Evolutionary conservation across 2,113 vertebrate species (phyloP).

Genomic region (Guaruba guarouba): DNA sequence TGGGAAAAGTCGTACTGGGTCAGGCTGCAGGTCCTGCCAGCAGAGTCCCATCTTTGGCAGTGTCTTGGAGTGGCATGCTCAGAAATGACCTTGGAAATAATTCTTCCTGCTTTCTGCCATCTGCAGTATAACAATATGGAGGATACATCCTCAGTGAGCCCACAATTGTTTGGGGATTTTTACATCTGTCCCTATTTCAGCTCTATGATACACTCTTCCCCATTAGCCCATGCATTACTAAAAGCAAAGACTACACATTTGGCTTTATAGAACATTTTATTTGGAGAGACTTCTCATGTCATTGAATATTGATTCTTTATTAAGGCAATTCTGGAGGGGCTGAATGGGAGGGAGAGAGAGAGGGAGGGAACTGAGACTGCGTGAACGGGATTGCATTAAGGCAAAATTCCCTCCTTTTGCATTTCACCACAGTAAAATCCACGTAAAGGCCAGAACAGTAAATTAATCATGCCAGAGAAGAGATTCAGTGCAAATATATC

Average conservation of each 20-base stretch:
- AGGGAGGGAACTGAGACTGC: not conserved
- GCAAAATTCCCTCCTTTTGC: slow-evolving; percentile 54
- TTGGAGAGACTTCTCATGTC: slow-evolving; percentile 13
- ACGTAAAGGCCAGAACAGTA: not conserved
- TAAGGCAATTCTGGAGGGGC: slow-evolving; percentile 63
- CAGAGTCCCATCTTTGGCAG: not conserved
- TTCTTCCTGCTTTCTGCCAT: not conserved
- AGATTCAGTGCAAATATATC: slow-evolving; percentile 19
- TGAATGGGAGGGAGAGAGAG: not conserved
- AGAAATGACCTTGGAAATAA: not conserved
- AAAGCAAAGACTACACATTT: not conserved
- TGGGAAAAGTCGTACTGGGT: not conserved
- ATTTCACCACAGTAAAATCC: slow-evolving; percentile 31
- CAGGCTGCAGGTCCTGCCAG: not conserved
- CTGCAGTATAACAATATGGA: not conserved
- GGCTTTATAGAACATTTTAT: slow-evolving; percentile 68
- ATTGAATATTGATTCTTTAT: slow-evolving; percentile 37
- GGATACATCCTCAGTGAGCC: not conserved
- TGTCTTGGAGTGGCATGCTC: not conserved
- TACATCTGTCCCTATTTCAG: not conserved
- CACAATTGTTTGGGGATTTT: not conserved
- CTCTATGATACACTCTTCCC: not conserved
- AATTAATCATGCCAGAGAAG: slow-evolving; percentile 21
- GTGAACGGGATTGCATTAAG: slow-evolving; percentile 18
- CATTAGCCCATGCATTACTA: not conserved